phyloP scores from a whole-genome alignment of 2,113 vertebrate genomes.

The Puma concolor region DNA sequence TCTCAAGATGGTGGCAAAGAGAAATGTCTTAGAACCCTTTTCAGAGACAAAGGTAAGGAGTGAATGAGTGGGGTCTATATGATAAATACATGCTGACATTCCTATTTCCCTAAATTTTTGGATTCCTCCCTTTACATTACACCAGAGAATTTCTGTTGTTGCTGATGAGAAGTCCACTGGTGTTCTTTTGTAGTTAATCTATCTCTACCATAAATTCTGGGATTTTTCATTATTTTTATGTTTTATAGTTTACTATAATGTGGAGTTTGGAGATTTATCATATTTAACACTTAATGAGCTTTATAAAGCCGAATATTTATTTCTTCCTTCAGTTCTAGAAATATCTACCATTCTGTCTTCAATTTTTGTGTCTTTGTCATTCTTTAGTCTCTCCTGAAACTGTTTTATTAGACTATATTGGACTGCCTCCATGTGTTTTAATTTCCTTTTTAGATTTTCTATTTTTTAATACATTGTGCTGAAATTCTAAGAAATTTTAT shows the following conservation, averaged over 20 bases:
- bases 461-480: not conserved
- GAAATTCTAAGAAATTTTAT: not conserved
- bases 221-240: not conserved
- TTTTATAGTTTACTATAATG: not conserved
- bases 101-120: not conserved
- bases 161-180: not conserved
- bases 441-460: slow-evolving; percentile 14
- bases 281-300: not conserved
- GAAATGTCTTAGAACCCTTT: not conserved
- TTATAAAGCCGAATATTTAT: not conserved
- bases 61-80: not conserved
- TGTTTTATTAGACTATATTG: not conserved
- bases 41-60: not conserved
- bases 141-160: not conserved
- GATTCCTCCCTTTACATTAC: not conserved
- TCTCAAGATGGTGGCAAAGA: not conserved
- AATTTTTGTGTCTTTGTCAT: not conserved
- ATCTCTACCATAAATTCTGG: not conserved
- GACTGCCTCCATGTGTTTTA: not conserved
- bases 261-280: not conserved
- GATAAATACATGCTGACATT: not conserved
- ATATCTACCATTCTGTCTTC: not conserved
- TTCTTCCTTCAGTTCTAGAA: not conserved
- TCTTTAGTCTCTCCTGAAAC: not conserved
- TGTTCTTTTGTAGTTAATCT: not conserved